These are phyloP conservation scores for Aphelocoma californica DNA, from an alignment of 2,797 vertebrate genomes.

Conservation along the genomic window DNA sequence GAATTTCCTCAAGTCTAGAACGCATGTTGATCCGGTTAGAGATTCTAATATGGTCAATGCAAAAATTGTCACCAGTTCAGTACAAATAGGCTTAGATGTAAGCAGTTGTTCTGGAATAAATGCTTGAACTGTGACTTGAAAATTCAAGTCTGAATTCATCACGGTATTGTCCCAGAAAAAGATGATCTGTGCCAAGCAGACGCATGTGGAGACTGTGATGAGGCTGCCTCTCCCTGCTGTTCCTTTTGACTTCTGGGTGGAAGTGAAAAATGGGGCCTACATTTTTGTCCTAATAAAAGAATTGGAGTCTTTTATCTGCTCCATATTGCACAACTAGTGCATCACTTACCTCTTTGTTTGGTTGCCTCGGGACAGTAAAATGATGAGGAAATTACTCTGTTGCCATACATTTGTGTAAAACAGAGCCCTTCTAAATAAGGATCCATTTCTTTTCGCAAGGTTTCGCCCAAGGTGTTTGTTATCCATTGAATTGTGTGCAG, in stretches of 20 bases:
- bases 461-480: not conserved
- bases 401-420: not conserved
- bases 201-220: not conserved
- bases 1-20: not conserved
- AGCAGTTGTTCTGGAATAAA: not conserved
- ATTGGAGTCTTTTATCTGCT: not conserved
- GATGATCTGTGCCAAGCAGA: not conserved
- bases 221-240: conserved; percentile 9
- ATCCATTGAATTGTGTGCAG: not conserved
- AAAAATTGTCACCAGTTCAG: not conserved
- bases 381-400: not conserved
- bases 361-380: not conserved
- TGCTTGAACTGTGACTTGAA: conserved; percentile 6
- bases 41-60: not conserved
- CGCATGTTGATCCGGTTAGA: not conserved
- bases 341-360: not conserved
- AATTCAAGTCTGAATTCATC: conserved; percentile 8
- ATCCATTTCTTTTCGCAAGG: not conserved
- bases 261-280: not conserved
- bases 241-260: conserved; percentile 12
- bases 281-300: not conserved
- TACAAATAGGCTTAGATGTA: not conserved
- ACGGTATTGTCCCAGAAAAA: not conserved
- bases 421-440: not conserved
- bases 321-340: not conserved